Base-by-base conservation (phyloP, 2,113 vertebrate genomes). In the Embiotoca jacksoni region DNA sequence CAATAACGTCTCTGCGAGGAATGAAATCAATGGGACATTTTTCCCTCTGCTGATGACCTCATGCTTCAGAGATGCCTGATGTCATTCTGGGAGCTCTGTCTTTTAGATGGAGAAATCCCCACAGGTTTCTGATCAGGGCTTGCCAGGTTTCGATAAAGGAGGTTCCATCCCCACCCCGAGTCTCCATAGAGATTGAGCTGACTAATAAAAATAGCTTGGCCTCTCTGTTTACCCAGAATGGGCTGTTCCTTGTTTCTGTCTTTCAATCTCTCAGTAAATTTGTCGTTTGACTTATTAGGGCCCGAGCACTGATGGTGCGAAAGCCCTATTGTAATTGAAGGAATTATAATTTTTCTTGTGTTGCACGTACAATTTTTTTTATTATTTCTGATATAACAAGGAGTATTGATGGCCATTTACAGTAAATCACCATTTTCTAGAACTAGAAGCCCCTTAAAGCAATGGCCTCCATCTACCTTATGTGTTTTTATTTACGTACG, bases 91-190 rank as follows among this genome's bases (percentile, higher is more conserved):
- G 88, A 92, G 78, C 88, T 92, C 83, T 81, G 61, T 68, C 47
- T 87, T 80, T 88, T 63, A 65, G 74, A 90, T 54, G 15, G 55
- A 83, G 77, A 89, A 90, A 85, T 91, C 89, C 90, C 88, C 44
- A 72, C 76, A 76, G 89, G 86, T 91, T 85, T 91, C 84, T 85
- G 83, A 91, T 89, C 86, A 86, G 78, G 77, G 79, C 89, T 85
- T 93, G 92, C 91, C 90, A 92, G 90, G 93, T 92, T 94, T 95
- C 88, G 82, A 92, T 91, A 91, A 83, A 91, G 89, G 72, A 92
- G 82, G 84, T 87, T 92, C 81, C 89, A 83, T 92, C 90, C 87
- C 84, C 93, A 91, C 93, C 91, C 94, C 86, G 32, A 78, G 85
- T 94, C 87, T 94, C 93, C 90, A 93, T 90, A 82, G 93, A 92